Percentiles rank a stretch among this genome's conserved stretches.
Conservation (phyloP, 2,113 vertebrate species). For the Phylloscopus trochilus region DNA sequence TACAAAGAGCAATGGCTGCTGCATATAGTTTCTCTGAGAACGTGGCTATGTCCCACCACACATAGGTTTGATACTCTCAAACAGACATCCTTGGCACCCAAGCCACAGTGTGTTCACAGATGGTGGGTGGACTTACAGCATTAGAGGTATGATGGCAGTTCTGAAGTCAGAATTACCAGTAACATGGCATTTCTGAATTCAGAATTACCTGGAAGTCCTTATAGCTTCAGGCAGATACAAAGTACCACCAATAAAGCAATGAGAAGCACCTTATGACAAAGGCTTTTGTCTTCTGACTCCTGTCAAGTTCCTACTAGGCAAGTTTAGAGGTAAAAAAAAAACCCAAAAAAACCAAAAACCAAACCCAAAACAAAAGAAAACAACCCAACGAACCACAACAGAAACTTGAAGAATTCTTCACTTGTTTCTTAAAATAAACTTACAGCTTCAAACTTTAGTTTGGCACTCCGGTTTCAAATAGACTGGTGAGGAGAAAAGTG, state of each 20-base stretch:
- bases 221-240: background rate
- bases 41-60: rapidly evolving
- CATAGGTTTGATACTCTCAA: background rate
- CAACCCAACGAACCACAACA: background rate
- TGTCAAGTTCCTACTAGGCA: background rate
- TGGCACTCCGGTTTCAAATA: background rate
- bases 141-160: background rate
- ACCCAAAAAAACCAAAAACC: too few relatives aligned
- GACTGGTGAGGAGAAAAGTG: background rate
- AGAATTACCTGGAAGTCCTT: background rate
- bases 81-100: background rate
- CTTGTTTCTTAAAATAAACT: background rate
- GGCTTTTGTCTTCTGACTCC: background rate
- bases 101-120: too few relatives aligned
- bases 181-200: background rate
- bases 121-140: background rate
- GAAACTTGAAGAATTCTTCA: background rate
- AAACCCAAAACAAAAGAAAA: background rate
- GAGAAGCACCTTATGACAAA: background rate
- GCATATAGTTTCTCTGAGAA: background rate
- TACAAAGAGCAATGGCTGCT: background rate
- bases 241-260: background rate
- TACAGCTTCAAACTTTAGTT: background rate
- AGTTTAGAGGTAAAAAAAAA: background rate
- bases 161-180: background rate